Evolutionary conservation across 2,888 invertebrate species (phyloP).

Genomic region (Dusona sp.): DNA sequence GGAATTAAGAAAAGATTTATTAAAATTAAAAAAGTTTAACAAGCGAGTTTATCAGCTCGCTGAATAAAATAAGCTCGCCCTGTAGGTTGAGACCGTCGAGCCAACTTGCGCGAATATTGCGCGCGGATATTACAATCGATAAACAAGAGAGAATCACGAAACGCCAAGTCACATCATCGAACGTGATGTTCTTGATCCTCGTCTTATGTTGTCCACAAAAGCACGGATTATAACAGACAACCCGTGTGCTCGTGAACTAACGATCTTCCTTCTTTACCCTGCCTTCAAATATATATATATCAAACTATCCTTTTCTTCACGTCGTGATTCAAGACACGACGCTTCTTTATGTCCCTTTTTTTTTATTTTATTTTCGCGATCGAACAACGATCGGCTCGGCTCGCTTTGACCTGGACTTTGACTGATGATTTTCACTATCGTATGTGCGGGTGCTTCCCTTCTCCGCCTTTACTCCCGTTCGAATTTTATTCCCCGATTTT

Average conservation of each 20-base stretch:
- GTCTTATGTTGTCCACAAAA: constrained; percentile 8
- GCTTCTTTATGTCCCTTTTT: constrained; percentile 4
- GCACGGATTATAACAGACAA: constrained; percentile 18
- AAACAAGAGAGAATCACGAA: constrained; percentile 44
- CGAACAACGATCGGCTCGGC: constrained; percentile 63
- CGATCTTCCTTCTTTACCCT: constrained; percentile 53
- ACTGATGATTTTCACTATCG: constrained; percentile 70
- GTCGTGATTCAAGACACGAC: constrained; percentile 60
- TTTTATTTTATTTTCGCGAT: constrained; percentile 50
- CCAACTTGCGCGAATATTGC: constrained; percentile 34
- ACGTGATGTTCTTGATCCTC: constrained; percentile 41
- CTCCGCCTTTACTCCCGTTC: constrained; percentile 16
- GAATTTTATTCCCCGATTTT: not conserved
- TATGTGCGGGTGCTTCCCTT: constrained; percentile 29
- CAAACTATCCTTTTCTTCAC: constrained; percentile 25
- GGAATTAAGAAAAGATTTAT: too few species aligned
- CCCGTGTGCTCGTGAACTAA: constrained; percentile 40
- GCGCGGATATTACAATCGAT: constrained; percentile 18
- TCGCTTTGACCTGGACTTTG: constrained; percentile 71
- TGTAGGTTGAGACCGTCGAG: constrained; percentile 17
- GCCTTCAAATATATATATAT: not conserved
- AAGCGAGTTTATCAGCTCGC: not conserved
- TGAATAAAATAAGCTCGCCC: constrained; percentile 23
- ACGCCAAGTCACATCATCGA: constrained; percentile 43
- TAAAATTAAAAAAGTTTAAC: not conserved